Evolutionary conservation across 2,113 vertebrate genomes (phyloP).

Genomic region (Oenanthe oenanthe): DNA sequence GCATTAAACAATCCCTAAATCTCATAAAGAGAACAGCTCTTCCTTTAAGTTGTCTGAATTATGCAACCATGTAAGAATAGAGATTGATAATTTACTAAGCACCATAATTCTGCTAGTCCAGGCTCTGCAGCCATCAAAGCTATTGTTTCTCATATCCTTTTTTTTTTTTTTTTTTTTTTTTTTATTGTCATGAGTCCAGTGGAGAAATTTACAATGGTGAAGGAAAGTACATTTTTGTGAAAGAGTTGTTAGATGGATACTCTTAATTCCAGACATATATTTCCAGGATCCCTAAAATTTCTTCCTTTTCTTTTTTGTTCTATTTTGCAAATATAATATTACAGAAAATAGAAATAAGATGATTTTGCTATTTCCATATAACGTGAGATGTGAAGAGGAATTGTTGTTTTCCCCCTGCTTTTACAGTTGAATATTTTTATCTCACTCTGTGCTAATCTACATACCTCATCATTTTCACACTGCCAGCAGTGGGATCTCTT

Average conservation of each 20-base stretch:
- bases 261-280: neutral
- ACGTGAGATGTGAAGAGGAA: neutral
- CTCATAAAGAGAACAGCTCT: constrained; percentile 31
- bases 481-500: neutral
- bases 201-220: neutral
- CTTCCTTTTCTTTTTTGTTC: neutral
- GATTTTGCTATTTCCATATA: neutral
- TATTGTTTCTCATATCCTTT: neutral
- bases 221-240: neutral
- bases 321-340: neutral
- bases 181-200: neutral
- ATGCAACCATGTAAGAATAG: constrained; percentile 33
- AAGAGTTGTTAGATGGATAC: neutral
- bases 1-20: constrained; percentile 56
- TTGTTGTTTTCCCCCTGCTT: neutral
- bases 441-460: neutral
- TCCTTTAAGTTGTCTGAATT: constrained; percentile 39
- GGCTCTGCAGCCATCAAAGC: neutral
- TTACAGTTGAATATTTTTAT: neutral
- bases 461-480: constrained; percentile 22
- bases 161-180: neutral
- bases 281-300: neutral
- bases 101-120: neutral
- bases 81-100: constrained; percentile 15
- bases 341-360: neutral